Evolutionary conservation across 2,888 invertebrate species (phyloP).

Genomic region (Stegana nigrithorax): DNA sequence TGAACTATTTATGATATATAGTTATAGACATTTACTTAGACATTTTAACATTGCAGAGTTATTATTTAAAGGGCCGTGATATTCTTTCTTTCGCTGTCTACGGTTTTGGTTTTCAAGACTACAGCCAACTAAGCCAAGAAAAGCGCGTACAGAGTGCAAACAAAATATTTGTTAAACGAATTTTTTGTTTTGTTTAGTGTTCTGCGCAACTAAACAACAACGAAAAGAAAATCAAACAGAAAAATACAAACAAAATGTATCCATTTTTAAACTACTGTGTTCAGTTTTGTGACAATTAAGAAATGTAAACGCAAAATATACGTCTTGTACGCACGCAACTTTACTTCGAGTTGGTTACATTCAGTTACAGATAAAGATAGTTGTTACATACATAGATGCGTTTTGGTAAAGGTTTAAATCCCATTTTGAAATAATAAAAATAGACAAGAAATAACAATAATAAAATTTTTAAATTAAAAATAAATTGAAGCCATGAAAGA

Average conservation of each 20-base stretch:
- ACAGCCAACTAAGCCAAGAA: slow-evolving; percentile 30
- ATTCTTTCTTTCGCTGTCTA: slow-evolving; percentile 19
- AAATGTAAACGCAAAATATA: neutral
- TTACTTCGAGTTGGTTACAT: neutral
- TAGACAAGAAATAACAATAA: neutral
- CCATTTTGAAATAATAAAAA: neutral
- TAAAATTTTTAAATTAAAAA: slow-evolving; percentile 10
- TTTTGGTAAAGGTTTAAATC: neutral
- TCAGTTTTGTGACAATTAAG: neutral
- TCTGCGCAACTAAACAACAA: neutral
- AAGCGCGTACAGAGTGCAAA: slow-evolving; percentile 36
- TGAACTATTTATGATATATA: neutral
- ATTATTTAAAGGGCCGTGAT: too few species aligned
- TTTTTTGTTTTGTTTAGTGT: neutral
- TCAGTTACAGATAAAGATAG: slow-evolving; percentile 3
- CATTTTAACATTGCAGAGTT: slow-evolving; percentile 27
- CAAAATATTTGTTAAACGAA: slow-evolving; percentile 8
- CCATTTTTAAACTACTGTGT: slow-evolving; percentile 2
- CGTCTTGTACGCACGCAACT: slow-evolving; percentile 9
- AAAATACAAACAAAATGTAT: neutral
- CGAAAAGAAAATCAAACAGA: neutral
- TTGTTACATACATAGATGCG: slow-evolving; percentile 9
- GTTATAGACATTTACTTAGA: neutral
- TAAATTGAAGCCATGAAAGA: slow-evolving; percentile 22
- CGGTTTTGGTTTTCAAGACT: neutral